Conservation (phyloP, 2,888 invertebrate genomes). For the Polyommatus icarus region DNA sequence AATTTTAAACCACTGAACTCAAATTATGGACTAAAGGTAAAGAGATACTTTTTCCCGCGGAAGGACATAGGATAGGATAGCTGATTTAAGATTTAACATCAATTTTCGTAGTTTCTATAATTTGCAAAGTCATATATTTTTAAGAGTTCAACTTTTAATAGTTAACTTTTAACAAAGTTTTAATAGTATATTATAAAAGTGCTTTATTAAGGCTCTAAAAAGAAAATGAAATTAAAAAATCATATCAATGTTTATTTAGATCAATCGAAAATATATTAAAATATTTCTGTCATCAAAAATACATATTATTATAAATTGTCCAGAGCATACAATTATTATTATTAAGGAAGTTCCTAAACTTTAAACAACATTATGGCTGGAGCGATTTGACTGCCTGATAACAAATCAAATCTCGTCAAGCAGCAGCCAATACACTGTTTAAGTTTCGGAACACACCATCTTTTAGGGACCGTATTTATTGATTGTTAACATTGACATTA, state of each 20-base stretch:
- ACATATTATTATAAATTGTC: neutral
- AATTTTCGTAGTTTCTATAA: no score
- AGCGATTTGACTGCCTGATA: neutral
- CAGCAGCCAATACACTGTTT: neutral
- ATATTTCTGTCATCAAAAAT: neutral
- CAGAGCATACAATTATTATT: neutral
- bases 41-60: no score
- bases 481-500: constrained; percentile 41
- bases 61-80: no score
- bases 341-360: neutral
- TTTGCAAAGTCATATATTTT: no score
- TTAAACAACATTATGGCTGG: neutral
- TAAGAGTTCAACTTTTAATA: no score
- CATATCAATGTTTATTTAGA: neutral
- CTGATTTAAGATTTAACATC: no score
- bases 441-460: neutral
- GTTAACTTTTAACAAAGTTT: no score
- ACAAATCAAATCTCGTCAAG: neutral
- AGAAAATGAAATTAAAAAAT: neutral
- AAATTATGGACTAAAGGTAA: no score
- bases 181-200: no score
- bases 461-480: neutral
- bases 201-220: neutral
- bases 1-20: no score
- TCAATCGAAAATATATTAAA: neutral